phyloP scores from a whole-genome alignment of 2,888 invertebrate genomes.

The Pemphredon lugubris region DNA sequence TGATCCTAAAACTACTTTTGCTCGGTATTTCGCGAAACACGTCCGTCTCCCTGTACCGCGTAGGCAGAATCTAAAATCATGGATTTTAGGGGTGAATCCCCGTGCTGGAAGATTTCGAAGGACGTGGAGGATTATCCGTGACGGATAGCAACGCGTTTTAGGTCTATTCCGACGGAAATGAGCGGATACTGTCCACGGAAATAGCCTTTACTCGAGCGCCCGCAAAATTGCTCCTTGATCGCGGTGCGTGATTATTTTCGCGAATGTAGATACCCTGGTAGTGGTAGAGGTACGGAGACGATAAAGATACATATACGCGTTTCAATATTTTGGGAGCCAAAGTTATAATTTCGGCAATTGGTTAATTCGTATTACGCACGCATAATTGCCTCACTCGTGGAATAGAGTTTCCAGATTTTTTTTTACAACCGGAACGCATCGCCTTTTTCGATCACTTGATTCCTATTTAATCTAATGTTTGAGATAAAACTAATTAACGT shows the following conservation, averaged over 20 bases:
- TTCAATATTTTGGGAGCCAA: too few relatives aligned
- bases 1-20: constrained; percentile 41
- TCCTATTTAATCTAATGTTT: too few relatives aligned
- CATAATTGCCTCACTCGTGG: too few relatives aligned
- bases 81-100: constrained; percentile 29
- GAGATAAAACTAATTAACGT: too few relatives aligned
- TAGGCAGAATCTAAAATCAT: constrained; percentile 49
- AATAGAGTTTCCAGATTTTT: too few relatives aligned
- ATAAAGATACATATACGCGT: too few relatives aligned
- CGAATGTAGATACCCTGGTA: too few relatives aligned
- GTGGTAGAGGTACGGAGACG: too few relatives aligned
- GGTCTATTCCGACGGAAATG: constrained; percentile 37
- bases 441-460: too few relatives aligned
- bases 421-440: too few relatives aligned
- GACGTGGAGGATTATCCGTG: constrained; percentile 43
- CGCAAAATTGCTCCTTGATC: constrained; percentile 14
- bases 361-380: too few relatives aligned
- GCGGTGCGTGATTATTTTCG: neutral
- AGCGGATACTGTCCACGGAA: constrained; percentile 21
- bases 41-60: constrained; percentile 26
- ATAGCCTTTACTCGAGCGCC: constrained; percentile 4
- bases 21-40: constrained; percentile 19
- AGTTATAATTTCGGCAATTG: too few relatives aligned
- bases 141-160: constrained; percentile 36
- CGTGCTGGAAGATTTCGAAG: constrained; percentile 8